Evolutionary conservation across 2,888 invertebrate genomes (phyloP).

Genomic region (Nomada ruficornis): DNA sequence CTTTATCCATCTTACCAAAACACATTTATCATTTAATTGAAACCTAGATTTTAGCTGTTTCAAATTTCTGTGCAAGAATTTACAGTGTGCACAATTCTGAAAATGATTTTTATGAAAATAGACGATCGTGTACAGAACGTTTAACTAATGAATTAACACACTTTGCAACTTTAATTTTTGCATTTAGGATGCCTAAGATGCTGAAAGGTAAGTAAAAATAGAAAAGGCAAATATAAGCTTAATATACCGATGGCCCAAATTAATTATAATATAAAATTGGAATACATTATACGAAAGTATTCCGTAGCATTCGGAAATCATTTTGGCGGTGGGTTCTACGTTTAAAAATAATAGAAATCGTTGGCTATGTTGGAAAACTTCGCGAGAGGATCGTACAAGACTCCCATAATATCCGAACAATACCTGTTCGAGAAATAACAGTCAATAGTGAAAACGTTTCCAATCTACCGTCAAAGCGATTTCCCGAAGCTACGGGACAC

Average conservation of each 20-base stretch:
- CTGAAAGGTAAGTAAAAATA: conserved; percentile 1
- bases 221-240: conserved; percentile 1
- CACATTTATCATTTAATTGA: conserved; percentile 3
- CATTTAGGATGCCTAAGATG: neutral
- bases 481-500: no score
- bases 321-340: no score
- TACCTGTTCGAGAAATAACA: no score
- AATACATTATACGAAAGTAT: neutral
- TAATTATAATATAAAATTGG: conserved; percentile 6
- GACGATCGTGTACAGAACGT: conserved; percentile 1
- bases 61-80: conserved; percentile 19
- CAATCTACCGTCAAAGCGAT: no score
- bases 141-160: conserved; percentile 8
- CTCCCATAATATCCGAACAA: no score
- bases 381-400: no score
- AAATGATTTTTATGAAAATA: conserved; percentile 6
- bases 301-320: no score
- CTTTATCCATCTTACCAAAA: conserved; percentile 4
- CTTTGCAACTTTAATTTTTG: neutral
- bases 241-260: conserved; percentile 3
- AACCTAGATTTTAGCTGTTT: neutral
- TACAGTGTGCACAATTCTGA: neutral
- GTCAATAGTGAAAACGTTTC: no score
- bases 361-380: no score
- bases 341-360: no score